These are phyloP conservation scores for Oreohelix idahoensis DNA, from an alignment of 1,140 invertebrate genomes.

Conservation along the genomic window DNA sequence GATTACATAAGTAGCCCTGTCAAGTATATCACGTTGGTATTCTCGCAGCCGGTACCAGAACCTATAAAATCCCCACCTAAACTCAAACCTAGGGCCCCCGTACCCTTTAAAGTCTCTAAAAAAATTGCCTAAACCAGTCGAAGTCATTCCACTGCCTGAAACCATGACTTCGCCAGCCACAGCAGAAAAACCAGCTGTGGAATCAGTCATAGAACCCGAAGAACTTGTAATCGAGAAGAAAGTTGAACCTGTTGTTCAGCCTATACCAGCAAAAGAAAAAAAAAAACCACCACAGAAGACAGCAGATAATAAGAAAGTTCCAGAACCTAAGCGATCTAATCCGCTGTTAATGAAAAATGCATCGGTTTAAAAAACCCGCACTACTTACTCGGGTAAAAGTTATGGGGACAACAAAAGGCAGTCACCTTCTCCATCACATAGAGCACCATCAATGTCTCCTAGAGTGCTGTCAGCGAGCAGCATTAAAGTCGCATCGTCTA, in stretches of 20 bases:
- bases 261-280: background rate
- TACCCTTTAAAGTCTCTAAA: background rate
- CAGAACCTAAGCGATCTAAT: background rate
- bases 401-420: background rate
- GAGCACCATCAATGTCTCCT: background rate
- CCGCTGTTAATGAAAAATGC: background rate
- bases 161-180: background rate
- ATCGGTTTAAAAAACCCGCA: background rate
- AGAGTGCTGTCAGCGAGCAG: background rate
- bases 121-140: background rate
- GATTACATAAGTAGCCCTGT: slow-evolving; percentile 27
- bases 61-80: background rate
- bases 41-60: background rate
- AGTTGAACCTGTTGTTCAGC: background rate
- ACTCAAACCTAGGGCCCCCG: background rate
- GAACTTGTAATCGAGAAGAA: background rate
- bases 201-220: background rate
- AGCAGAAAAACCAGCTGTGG: background rate
- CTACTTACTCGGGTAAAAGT: background rate
- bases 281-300: background rate
- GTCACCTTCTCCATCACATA: background rate
- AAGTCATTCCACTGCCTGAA: background rate
- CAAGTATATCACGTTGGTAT: slow-evolving; percentile 9
- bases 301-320: background rate
- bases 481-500: slow-evolving; percentile 5